Percentiles rank a stretch among this genome's conserved stretches.
These are phyloP conservation scores for Anastrepha obliqua DNA, from an alignment of 1,140 invertebrate species.

Conservation along the genomic window DNA sequence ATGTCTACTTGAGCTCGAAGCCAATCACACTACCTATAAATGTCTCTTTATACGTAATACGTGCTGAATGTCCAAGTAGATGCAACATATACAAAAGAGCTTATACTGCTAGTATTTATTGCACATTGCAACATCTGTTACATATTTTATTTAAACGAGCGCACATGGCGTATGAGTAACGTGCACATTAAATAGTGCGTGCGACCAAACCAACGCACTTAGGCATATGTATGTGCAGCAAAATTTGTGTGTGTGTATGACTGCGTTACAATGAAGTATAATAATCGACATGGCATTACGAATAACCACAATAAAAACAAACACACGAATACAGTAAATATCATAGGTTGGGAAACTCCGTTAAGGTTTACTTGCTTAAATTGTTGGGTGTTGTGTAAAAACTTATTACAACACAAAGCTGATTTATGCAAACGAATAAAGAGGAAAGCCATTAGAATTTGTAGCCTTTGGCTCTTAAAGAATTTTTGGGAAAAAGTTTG, in stretches of 20 bases:
- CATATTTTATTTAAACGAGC: neutral
- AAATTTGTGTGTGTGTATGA: neutral
- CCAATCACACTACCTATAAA: neutral
- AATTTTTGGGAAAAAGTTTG: neutral
- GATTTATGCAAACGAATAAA: neutral
- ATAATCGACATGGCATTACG: constrained; percentile 29
- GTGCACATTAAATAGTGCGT: neutral
- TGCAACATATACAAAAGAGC: neutral
- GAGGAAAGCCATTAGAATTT: too few species aligned
- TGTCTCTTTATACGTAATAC: neutral
- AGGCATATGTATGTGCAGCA: neutral
- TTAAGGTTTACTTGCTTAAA: neutral
- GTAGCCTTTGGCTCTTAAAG: neutral
- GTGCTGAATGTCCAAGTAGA: neutral
- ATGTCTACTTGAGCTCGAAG: neutral
- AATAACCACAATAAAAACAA: neutral
- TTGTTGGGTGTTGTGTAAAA: neutral
- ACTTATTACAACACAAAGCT: neutral
- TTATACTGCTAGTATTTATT: constrained; percentile 9
- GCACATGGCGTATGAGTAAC: constrained; percentile 1
- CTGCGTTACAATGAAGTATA: neutral
- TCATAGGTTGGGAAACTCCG: neutral
- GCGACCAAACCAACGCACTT: neutral
- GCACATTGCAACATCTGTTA: neutral
- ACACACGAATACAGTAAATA: neutral